Evolutionary conservation across 2,797 vertebrate genomes (phyloP), one percentile per base, ranked within the genome.

Genomic region (Lophius americanus): DNA sequence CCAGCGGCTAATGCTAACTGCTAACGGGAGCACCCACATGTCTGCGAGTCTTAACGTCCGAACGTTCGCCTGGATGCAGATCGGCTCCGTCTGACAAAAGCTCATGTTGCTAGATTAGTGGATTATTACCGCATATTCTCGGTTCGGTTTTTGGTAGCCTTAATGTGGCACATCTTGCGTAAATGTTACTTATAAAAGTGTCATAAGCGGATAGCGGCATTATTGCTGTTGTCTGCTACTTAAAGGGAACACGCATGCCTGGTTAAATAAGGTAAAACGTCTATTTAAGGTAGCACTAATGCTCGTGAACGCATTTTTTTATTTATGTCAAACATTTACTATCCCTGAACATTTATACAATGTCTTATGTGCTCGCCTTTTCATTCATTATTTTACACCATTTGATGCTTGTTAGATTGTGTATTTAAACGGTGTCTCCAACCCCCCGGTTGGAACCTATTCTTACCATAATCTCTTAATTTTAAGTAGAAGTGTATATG

Each of bases 1-100:
- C 38, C 10, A 49, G 54, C 6, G 2, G 81, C 79, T 86, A 84
- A 87, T 82, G 87, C 87, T 88, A 92, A 57, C 63, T 77, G 90
- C 90, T 92, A 92, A 82, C 35, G 46, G 36, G 33, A 47, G 51
- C 69, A 44, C 48, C 79, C 88, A 87, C 88, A 90, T 90, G 88
- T 85, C 68, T 78, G 61, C 33, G 57, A 60, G 32, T 32, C 3
- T 5, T 60, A 57, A 35, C 58, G 7, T 38, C 5, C 6, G 3
- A 49, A 23, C 3, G 36, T 37, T 7, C 23, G 56, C 11, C 38
- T 37, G 48, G 10, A 12, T 36, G 10, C 51, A 11, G 51, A 38
- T 51, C 23, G 0, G 14, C 61, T 70, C n/a, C 51, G 2, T 53
- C 6, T 46, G 14, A 35, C 6, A 32, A 35, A 60, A 66, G 61